Evolutionary conservation across 2,888 invertebrate species (phyloP).

Genomic region (Sarcophaga variegata): DNA sequence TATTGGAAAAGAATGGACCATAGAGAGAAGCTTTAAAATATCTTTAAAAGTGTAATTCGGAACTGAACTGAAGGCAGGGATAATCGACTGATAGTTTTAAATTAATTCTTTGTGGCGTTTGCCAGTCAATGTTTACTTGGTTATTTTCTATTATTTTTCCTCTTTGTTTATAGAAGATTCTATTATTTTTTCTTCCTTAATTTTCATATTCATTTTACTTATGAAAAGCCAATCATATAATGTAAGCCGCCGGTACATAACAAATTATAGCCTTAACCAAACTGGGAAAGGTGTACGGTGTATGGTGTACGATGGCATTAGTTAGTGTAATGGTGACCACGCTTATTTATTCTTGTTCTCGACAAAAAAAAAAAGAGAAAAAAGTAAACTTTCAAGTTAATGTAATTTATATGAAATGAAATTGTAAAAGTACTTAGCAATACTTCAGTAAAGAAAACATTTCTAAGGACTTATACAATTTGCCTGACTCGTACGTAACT

Average conservation of each 20-base stretch:
- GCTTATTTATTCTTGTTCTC: slow-evolving; percentile 39
- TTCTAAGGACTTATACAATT: slow-evolving; percentile 50
- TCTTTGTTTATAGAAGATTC: slow-evolving; percentile 4
- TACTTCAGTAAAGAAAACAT: slow-evolving; percentile 48
- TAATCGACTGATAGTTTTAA: too few species aligned
- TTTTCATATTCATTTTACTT: slow-evolving; percentile 55
- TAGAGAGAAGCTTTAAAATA: too few species aligned
- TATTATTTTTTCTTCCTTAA: slow-evolving; percentile 18
- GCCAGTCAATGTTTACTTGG: slow-evolving; percentile 8
- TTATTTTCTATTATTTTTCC: not conserved
- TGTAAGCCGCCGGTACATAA: not conserved
- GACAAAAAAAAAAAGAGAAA: not conserved
- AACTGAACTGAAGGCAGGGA: too few species aligned
- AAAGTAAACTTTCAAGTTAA: slow-evolving; percentile 54
- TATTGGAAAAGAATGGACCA: too few species aligned
- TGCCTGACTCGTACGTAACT: slow-evolving; percentile 9
- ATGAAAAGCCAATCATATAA: slow-evolving; percentile 68
- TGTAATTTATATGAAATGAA: slow-evolving; percentile 67
- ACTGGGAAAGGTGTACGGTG: not conserved
- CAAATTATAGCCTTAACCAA: not conserved
- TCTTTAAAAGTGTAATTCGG: too few species aligned
- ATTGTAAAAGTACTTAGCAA: slow-evolving; percentile 39
- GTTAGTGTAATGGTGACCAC: slow-evolving; percentile 56
- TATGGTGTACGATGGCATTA: slow-evolving; percentile 23
- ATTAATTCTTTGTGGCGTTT: too few species aligned